Conservation (phyloP, 2,888 invertebrate genomes). For the Agrotis segetum region DNA sequence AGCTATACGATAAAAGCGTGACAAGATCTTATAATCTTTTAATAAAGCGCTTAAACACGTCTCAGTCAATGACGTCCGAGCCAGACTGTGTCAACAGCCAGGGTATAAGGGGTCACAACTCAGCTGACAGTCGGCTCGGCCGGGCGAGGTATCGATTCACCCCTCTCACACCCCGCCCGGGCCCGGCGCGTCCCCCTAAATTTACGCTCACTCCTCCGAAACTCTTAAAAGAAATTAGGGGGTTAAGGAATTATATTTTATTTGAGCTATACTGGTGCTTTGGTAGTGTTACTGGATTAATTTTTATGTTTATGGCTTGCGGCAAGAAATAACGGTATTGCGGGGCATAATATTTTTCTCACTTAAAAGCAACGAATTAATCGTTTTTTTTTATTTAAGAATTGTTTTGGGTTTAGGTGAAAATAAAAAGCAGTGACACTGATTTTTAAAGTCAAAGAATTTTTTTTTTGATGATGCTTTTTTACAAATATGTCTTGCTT, state of each 20-base stretch:
- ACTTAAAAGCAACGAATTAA: background rate
- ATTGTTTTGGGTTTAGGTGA: too few relatives aligned
- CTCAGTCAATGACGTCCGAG: constrained; percentile 39
- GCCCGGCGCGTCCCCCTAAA: constrained; percentile 41
- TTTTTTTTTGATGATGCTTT: too few relatives aligned
- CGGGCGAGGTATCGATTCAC: constrained; percentile 66
- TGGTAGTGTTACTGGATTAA: background rate
- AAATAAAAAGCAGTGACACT: too few relatives aligned
- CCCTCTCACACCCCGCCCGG: constrained; percentile 37
- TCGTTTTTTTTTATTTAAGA: too few relatives aligned
- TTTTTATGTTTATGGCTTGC: background rate
- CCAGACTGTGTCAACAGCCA: constrained; percentile 54
- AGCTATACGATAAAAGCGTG: constrained; percentile 14
- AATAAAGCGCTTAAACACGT: constrained; percentile 40
- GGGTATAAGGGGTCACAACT: constrained; percentile 54
- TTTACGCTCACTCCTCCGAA: constrained; percentile 28
- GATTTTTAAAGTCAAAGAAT: too few relatives aligned
- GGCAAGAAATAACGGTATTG: background rate
- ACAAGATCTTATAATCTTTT: constrained; percentile 39
- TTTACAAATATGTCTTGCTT: too few relatives aligned
- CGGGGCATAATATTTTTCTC: background rate
- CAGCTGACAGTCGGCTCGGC: constrained; percentile 65
- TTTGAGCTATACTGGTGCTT: background rate
- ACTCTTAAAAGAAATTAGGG: constrained; percentile 36
- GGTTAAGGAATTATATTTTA: constrained; percentile 8